A percentile compares a stretch with the other conserved stretches of the same genome.
These are phyloP conservation scores for Cynaeus angustus DNA, from an alignment of 2,888 invertebrate genomes.

Conservation along the genomic window DNA sequence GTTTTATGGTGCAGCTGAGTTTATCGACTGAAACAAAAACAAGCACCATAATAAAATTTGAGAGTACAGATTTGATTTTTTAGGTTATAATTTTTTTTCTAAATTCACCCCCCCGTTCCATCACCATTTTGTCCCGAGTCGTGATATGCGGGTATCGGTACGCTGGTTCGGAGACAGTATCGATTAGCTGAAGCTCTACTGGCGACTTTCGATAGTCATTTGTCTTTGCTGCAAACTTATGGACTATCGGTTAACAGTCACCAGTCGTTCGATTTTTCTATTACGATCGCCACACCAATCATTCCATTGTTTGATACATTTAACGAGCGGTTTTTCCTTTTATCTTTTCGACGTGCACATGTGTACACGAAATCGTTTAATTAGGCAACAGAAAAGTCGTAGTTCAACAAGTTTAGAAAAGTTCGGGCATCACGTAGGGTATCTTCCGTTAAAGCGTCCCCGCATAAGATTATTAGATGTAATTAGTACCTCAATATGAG, in stretches of 20 bases:
- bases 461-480: too few species aligned
- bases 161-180: slow-evolving; percentile 37
- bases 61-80: too few species aligned
- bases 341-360: too few species aligned
- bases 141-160: slow-evolving; percentile 35
- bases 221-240: slow-evolving; percentile 48
- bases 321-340: background rate
- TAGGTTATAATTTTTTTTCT: too few species aligned
- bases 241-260: slow-evolving; percentile 47
- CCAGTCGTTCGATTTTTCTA: slow-evolving; percentile 42
- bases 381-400: background rate
- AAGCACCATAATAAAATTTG: too few species aligned
- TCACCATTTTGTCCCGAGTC: background rate
- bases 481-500: background rate
- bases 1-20: slow-evolving; percentile 52
- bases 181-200: slow-evolving; percentile 36
- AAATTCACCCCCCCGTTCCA: slow-evolving; percentile 37
- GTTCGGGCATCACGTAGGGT: too few species aligned
- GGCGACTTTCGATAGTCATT: slow-evolving; percentile 48
- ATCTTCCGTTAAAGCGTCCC: too few species aligned
- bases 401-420: background rate
- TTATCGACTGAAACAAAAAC: slow-evolving; percentile 48
- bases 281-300: slow-evolving; percentile 5
- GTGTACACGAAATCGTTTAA: background rate
- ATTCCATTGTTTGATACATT: slow-evolving; percentile 33